Evolutionary conservation across 1,140 invertebrate species (phyloP).

Genomic region (Macrosteles quadrilineatus): DNA sequence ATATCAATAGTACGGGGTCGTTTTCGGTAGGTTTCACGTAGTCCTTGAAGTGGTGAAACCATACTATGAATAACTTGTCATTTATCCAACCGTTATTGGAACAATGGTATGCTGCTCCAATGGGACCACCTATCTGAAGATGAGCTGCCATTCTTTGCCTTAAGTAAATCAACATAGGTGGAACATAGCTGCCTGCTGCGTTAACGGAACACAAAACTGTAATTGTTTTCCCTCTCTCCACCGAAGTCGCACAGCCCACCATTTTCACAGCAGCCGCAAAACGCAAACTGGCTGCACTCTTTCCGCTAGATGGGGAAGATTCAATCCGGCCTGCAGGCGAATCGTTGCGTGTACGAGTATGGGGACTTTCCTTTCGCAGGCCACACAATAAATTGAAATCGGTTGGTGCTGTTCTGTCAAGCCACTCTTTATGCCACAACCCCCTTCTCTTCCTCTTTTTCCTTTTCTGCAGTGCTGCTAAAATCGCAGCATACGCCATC

Average conservation of each 20-base stretch:
- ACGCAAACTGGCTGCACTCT: constrained; percentile 48
- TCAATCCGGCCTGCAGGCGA: constrained; percentile 33
- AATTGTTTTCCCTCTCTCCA: constrained; percentile 44
- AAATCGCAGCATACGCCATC: no score
- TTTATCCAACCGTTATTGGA: constrained; percentile 47
- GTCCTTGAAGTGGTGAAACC: constrained; percentile 43
- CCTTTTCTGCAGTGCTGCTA: no score
- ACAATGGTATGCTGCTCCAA: constrained; percentile 43
- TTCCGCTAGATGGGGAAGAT: constrained; percentile 47
- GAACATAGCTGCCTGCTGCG: constrained; percentile 44
- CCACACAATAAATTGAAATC: not conserved
- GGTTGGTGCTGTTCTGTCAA: no score
- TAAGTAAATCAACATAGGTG: constrained; percentile 51
- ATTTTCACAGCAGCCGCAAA: constrained; percentile 36
- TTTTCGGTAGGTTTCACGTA: constrained; percentile 26
- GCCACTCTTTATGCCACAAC: no score
- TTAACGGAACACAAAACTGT: constrained; percentile 43
- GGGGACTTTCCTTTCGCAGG: constrained; percentile 38
- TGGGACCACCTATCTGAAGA: constrained; percentile 46
- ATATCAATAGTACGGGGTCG: constrained; percentile 42
- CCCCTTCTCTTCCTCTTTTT: no score
- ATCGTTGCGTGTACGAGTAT: constrained; percentile 38
- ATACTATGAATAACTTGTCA: constrained; percentile 45
- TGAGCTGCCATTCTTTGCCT: constrained; percentile 38
- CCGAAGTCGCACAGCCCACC: constrained; percentile 36